Evolutionary conservation across 2,113 vertebrate genomes (phyloP).

Genomic region (Terrapene triunguis): DNA sequence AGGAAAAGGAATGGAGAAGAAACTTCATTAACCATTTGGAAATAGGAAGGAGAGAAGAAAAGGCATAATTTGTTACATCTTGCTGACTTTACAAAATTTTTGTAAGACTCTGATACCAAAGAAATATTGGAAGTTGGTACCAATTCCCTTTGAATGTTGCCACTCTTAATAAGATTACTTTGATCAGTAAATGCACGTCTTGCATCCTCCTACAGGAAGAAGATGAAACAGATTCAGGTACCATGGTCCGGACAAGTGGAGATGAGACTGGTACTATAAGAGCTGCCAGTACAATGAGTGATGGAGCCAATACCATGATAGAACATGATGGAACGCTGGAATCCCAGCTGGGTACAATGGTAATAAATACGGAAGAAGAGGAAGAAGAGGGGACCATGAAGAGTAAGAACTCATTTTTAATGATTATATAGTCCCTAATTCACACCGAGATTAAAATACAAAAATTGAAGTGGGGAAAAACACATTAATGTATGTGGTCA

Average conservation of each 20-base stretch:
- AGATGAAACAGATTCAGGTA: conserved; percentile 91
- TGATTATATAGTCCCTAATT: not conserved
- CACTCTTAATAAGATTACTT: not conserved
- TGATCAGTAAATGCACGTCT: not conserved
- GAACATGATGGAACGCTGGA: conserved; percentile 87
- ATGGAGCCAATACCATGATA: conserved; percentile 86
- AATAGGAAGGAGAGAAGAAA: conserved; percentile 12
- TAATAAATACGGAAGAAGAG: conserved; percentile 91
- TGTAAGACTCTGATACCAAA: not conserved
- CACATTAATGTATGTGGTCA: not conserved
- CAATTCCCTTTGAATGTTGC: not conserved
- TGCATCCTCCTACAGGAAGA: conserved; percentile 84
- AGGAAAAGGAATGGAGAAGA: not conserved
- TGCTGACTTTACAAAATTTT: not conserved
- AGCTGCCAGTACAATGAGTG: conserved; percentile 81
- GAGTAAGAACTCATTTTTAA: conserved; percentile 78
- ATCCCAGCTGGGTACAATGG: conserved; percentile 93
- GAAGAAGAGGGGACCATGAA: conserved; percentile 96
- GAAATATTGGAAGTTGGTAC: not conserved
- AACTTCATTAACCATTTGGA: conserved; percentile 22
- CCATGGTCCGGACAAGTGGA: conserved; percentile 89
- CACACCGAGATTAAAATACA: not conserved
- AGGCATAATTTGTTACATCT: not conserved
- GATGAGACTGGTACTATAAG: conserved; percentile 88
- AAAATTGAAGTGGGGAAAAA: too few species aligned